Base-by-base conservation (phyloP, 2,113 vertebrate species). In the Siphamia tubifer region DNA sequence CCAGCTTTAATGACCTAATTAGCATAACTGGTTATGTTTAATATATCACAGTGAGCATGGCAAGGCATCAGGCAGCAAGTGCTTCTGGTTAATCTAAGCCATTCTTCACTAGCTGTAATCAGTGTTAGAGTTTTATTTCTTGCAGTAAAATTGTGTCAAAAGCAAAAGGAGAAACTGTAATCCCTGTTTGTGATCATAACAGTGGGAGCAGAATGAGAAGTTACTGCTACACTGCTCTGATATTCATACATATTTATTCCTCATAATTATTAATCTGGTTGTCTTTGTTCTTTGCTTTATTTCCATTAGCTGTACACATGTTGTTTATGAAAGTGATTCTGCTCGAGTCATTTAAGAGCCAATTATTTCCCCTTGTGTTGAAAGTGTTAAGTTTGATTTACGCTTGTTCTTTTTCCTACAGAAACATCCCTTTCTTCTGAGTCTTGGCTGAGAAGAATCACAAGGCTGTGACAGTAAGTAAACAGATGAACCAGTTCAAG, bases 391-490 rank as follows among this genome's bases (percentile, higher is more conserved):
- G 0, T 60, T 52, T 56, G 21, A 36, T 57, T 38, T 2, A 21
- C 48, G 4, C 28, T 36, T 23, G 8, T 61, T 39, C 17, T 38
- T 30, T 20, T 42, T 27, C 12, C 49, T 68, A 21, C 79, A 87
- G 82, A 81, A 62, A 45, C 47, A 13, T 54, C 28, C 19, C 60
- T 61, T 61, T 72, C 49, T 68, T 75, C 49, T 25, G 80, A 64
- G 61, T 70, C 62, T 71, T 49, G 79, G 79, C 71, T 61, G 66
- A 72, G 83, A 52, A 74, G 77, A 82, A 77, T 78, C 65, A 39
- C 53, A 21, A 74, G 49, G 68, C 82, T 70, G 79, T 84, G 61
- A 83, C 66, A 45, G 82, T 90, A 81, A 88, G 84, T 84, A 28
- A 8, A 20, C 36, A 51, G 32, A 45, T 45, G 36, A 10, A 60